Evolutionary conservation across 1,140 invertebrate species (phyloP).

Genomic region (Sycophaga agraensis): DNA sequence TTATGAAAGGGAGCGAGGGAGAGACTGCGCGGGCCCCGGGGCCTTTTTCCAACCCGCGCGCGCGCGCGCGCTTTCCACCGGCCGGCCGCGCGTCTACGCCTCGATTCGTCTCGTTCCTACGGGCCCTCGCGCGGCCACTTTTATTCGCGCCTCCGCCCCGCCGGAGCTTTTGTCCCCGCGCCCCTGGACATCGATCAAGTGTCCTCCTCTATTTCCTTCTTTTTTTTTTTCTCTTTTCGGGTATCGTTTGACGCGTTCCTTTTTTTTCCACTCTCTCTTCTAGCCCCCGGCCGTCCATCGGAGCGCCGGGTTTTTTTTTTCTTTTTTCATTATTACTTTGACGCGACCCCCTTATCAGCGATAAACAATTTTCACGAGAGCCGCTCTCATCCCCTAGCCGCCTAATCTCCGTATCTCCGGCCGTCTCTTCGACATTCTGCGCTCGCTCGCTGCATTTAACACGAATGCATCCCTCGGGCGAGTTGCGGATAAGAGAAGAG

Average conservation of each 20-base stretch:
- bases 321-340: too few species aligned
- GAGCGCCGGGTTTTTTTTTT: too few species aligned
- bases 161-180: slow-evolving; percentile 14
- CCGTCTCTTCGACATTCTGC: slow-evolving; percentile 23
- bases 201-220: neutral
- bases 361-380: too few species aligned
- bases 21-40: neutral
- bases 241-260: neutral
- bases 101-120: neutral
- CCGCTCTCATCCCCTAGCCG: slow-evolving; percentile 33
- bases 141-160: slow-evolving; percentile 19
- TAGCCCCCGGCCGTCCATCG: too few species aligned
- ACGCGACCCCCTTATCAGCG: too few species aligned
- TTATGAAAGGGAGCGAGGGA: slow-evolving; percentile 24
- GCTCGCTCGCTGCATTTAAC: slow-evolving; percentile 47
- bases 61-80: neutral
- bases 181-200: slow-evolving; percentile 18
- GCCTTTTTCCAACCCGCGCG: neutral
- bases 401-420: slow-evolving; percentile 30
- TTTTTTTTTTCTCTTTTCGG: neutral
- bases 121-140: neutral
- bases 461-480: slow-evolving; percentile 54
- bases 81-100: neutral
- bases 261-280: too few species aligned
- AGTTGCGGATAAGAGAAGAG: slow-evolving; percentile 4